phyloP scores from a whole-genome alignment of 2,113 vertebrate genomes.

The Microtus richardsoni region DNA sequence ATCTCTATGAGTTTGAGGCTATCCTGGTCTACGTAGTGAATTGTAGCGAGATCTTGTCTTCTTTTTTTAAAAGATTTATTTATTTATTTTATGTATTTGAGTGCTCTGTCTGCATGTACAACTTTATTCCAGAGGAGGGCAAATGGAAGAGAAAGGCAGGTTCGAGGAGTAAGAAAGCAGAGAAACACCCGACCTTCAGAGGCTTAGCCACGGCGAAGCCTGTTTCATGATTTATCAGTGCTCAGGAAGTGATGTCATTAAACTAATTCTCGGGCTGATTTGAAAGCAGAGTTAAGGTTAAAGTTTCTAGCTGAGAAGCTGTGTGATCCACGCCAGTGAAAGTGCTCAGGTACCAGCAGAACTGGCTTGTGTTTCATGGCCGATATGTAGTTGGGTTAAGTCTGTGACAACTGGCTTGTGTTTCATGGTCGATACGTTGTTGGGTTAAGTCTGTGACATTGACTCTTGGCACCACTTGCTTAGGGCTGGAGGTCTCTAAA shows the following conservation, averaged over 20 bases:
- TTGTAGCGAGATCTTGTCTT: neutral
- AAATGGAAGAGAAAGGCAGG: neutral
- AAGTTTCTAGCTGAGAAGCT: neutral
- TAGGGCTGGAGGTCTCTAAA: neutral
- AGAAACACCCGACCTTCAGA: neutral
- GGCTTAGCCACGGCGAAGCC: neutral
- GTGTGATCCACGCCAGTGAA: neutral
- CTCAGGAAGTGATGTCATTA: neutral
- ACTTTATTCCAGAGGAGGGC: neutral
- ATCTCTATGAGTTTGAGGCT: neutral
- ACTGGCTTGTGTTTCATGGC: neutral
- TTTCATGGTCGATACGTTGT: slow-evolving; percentile 3
- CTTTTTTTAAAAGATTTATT: neutral
- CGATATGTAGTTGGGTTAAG: neutral
- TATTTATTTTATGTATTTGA: neutral
- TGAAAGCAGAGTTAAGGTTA: slow-evolving; percentile 36
- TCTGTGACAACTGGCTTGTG: neutral
- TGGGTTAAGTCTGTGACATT: neutral
- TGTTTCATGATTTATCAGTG: slow-evolving; percentile 16
- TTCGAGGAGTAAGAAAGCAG: neutral
- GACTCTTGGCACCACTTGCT: neutral
- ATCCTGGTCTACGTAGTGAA: neutral
- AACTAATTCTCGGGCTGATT: slow-evolving; percentile 21
- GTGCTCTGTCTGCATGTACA: neutral
- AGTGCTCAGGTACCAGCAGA: neutral